These are phyloP conservation scores for Pavo muticus DNA, from an alignment of 2,113 vertebrate species.

Conservation along the genomic window DNA sequence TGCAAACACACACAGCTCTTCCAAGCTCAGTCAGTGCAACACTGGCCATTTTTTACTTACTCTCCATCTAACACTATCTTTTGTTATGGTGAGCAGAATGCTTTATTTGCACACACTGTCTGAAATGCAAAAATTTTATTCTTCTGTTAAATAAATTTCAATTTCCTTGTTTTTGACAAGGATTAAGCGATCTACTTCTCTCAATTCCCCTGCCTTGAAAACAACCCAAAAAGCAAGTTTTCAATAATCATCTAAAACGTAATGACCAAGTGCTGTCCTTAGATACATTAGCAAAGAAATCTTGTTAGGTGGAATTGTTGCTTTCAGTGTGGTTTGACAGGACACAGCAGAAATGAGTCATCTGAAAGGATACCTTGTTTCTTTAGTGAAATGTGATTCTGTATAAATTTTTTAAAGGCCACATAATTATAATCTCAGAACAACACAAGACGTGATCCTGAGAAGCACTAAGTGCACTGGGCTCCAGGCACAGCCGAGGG, in stretches of 20 bases:
- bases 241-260: conserved; percentile 19
- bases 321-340: conserved; percentile 24
- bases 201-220: background rate
- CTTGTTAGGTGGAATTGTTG: background rate
- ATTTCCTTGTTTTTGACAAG: background rate
- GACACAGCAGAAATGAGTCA: conserved; percentile 42
- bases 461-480: conserved; percentile 14
- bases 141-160: background rate
- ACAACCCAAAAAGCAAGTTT: background rate
- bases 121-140: background rate
- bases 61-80: background rate
- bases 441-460: conserved; percentile 3
- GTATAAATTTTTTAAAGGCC: conserved; percentile 54
- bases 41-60: background rate
- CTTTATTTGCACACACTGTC: background rate
- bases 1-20: background rate
- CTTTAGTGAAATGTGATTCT: conserved; percentile 19
- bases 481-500: background rate
- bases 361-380: conserved; percentile 32
- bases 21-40: background rate
- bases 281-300: background rate
- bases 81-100: background rate
- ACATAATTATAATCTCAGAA: conserved; percentile 13
- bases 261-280: background rate
- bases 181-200: background rate